Percentiles rank a stretch among this genome's conserved stretches.
These are phyloP conservation scores for Paratilapia polleni DNA, from an alignment of 2,113 vertebrate genomes.

Conservation along the genomic window DNA sequence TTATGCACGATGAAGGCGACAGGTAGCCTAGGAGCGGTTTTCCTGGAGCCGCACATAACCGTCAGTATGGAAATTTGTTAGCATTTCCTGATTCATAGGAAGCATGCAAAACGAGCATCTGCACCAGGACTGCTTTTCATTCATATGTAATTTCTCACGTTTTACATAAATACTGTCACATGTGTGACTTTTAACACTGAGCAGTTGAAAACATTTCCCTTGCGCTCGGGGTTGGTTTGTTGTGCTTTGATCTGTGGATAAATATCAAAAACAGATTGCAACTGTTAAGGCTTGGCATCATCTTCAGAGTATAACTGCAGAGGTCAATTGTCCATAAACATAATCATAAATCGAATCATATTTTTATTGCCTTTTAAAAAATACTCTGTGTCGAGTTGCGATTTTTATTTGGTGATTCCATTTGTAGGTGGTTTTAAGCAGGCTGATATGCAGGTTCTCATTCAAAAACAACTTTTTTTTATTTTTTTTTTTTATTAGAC, in stretches of 20 bases:
- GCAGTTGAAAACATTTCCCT: background rate
- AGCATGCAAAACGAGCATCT: slow-evolving; percentile 38
- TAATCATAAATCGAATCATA: no score
- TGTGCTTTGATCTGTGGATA: background rate
- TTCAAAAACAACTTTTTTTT: background rate
- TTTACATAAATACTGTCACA: background rate
- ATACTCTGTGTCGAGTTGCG: background rate
- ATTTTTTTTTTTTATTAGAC: background rate
- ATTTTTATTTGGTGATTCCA: no score
- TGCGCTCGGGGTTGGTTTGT: background rate
- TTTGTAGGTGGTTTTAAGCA: background rate
- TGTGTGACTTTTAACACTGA: background rate
- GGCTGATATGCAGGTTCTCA: background rate
- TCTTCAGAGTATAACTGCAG: background rate
- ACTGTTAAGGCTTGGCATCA: background rate
- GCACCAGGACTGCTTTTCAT: no score
- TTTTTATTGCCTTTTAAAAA: background rate
- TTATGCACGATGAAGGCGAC: background rate
- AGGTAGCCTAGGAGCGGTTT: slow-evolving; percentile 6
- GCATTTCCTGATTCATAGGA: background rate
- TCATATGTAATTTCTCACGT: background rate
- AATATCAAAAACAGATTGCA: background rate
- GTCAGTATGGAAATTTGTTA: slow-evolving; percentile 39
- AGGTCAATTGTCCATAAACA: background rate
- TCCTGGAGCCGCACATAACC: background rate